Evolutionary conservation across 2,888 invertebrate genomes (phyloP), one percentile per base, ranked within the genome.

Genomic region (Ochlodes sylvanus): DNA sequence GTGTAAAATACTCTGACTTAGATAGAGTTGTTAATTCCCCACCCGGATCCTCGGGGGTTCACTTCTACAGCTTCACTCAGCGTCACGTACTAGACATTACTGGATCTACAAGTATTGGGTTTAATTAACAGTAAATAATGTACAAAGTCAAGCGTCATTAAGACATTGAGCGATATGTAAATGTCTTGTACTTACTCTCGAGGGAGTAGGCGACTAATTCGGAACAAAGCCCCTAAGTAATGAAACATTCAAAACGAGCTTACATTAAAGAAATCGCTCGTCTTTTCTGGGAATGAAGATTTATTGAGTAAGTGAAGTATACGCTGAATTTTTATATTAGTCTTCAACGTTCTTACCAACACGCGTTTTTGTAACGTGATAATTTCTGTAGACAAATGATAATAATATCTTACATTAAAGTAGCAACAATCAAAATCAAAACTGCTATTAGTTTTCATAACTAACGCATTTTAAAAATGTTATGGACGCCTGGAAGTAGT

Each of bases 191-290:
- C 21, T 52, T 19, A 12, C n/a, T 52, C 14, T 21, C 5, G n/a
- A n/a, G 55, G 34, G 3, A 55, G 55, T 32, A 32, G 17, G 14
- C 55, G 52, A 52, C 52, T 55, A 34, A 55, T 55, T 55, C 55
- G 15, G 34, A 15, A 55, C 55, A 55, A 34, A 34, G 55, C 34
- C 55, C 17, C 27, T 55, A 34, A 55, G 55, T 55, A 55, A 55
- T 55, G 55, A 55, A 34, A 55, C 34, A 34, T 55, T 34, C 34
- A 34, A 55, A 55, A 55, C 17, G 27, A 27, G 55, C 55, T 15
- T 55, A 55, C 32, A 55, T 55, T 55, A 55, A 55, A 34, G 55
- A 55, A 55, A 55, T 34, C 32, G 34, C 55, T 32, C 34, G 55
- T 55, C 55, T 55, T 55, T 55, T 55, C 55, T 15, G 52, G 21